Conservation (phyloP, 2,113 vertebrate genomes). For the Raphicerus campestris region DNA sequence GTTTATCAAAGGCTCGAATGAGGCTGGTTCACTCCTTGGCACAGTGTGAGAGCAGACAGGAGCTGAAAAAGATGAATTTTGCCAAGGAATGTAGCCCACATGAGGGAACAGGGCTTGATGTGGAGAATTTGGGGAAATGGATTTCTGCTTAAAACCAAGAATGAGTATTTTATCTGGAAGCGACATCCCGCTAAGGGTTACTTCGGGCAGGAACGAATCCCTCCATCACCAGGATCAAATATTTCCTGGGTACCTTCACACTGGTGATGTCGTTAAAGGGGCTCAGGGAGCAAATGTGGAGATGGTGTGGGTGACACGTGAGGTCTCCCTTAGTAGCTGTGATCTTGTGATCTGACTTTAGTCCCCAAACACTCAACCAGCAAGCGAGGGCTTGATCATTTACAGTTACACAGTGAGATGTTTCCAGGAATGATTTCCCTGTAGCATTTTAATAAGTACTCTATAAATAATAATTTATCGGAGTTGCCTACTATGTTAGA, state of each 20-base stretch:
- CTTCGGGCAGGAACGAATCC: background rate
- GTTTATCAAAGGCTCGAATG: background rate
- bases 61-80: background rate
- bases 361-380: constrained; percentile 78
- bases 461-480: constrained; percentile 84
- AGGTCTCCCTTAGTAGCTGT: background rate
- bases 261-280: background rate
- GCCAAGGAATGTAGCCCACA: background rate
- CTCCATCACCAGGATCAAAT: fast-evolving
- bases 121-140: background rate
- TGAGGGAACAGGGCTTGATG: background rate
- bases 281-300: fast-evolving
- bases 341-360: constrained; percentile 68
- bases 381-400: constrained; percentile 76
- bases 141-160: background rate
- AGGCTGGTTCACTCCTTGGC: background rate
- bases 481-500: constrained; percentile 66
- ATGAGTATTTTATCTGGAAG: background rate
- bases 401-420: constrained; percentile 81
- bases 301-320: background rate
- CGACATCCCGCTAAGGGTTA: background rate
- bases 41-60: background rate
- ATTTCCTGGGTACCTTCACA: background rate
- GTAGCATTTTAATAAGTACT: constrained; percentile 83
- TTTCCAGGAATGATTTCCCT: constrained; percentile 85